Evolutionary conservation across 2,113 vertebrate species (phyloP).

Genomic region (Oncorhynchus gorbuscha): DNA sequence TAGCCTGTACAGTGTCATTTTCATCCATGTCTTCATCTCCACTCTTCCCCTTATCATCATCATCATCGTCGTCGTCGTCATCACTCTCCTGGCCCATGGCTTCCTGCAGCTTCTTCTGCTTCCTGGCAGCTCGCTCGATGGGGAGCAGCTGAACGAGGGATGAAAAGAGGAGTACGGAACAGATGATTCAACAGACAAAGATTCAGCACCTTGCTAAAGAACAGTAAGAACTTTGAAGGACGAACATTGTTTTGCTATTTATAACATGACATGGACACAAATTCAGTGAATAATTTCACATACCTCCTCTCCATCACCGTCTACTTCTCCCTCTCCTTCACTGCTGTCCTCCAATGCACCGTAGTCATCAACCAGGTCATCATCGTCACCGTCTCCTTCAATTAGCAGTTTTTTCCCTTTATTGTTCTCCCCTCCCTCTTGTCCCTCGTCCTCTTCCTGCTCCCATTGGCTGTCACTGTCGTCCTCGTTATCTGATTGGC

Average conservation of each 20-base stretch:
- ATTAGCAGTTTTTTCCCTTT: constrained; percentile 39
- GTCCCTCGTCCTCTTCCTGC: constrained; percentile 64
- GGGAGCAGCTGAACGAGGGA: constrained; percentile 82
- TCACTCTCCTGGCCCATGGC: constrained; percentile 53
- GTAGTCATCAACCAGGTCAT: constrained; percentile 87
- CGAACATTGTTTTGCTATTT: neutral
- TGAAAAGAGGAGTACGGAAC: constrained; percentile 12
- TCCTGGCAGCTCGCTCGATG: constrained; percentile 87
- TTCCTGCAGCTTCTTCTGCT: constrained; percentile 75
- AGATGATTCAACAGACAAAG: neutral
- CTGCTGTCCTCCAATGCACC: constrained; percentile 72
- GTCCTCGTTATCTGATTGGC: constrained; percentile 59
- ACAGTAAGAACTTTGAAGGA: neutral
- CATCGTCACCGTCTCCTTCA: constrained; percentile 66
- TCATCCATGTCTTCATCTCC: constrained; percentile 61
- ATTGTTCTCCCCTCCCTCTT: constrained; percentile 44
- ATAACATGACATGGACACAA: neutral
- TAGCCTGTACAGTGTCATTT: constrained; percentile 78
- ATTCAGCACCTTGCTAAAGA: neutral
- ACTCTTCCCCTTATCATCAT: constrained; percentile 58
- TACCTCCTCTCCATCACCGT: constrained; percentile 72
- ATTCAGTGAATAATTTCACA: constrained; percentile 45
- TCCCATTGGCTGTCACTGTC: constrained; percentile 75
- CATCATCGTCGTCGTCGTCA: constrained; percentile 74
- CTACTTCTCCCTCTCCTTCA: constrained; percentile 54